Evolutionary conservation across 2,888 invertebrate species (phyloP), one percentile per base, ranked within the genome.

Genomic region (Dolomedes plantarius): DNA sequence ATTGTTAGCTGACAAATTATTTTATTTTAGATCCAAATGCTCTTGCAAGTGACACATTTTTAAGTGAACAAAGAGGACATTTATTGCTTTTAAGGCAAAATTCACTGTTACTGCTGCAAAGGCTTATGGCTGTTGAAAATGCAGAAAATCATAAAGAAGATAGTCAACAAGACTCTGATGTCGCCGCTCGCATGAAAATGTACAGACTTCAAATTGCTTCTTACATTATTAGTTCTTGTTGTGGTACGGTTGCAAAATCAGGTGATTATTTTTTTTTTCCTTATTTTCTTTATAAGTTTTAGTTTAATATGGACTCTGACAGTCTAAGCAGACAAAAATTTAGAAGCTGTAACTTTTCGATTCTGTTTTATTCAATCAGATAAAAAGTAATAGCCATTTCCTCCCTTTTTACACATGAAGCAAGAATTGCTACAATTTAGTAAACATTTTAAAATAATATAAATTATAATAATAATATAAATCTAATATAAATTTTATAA

Each of bases 61-160:
- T 78, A 23, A 67, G 86, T n/a, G 88, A 86, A 29, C 76, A 81
- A 19, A 77, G 86, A 19, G 85, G 88, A 2, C 88, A 88, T 3
- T 50, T 86, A 6, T 28, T 77, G 11, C 41, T 88, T n/a, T 41
- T 88, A 13, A 29, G 86, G 9, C 81, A 88, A 23, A 80, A 86
- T n/a, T 50, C 86, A 56, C 56, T 88, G 13, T 71, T 74, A 46
- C 29, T 88, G 9, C 56, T 88, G 16, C 88, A 86, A 3, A 23
- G 76, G 27, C 62, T 87, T 0, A 83, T 87, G 65, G 75, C 83
- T 9, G 28, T 64, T 28, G 76, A 81, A 36, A 69, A 27, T 32
- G 6, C 19, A 19, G 23, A 19, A 6, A 32, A 16, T 11, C 16
- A 41, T 1, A 46, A 78, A 16, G 62, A 32, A 23, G 23, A 19